Base-by-base conservation (phyloP, 2,888 invertebrate genomes). In the Cryptocheilus praepositus region DNA sequence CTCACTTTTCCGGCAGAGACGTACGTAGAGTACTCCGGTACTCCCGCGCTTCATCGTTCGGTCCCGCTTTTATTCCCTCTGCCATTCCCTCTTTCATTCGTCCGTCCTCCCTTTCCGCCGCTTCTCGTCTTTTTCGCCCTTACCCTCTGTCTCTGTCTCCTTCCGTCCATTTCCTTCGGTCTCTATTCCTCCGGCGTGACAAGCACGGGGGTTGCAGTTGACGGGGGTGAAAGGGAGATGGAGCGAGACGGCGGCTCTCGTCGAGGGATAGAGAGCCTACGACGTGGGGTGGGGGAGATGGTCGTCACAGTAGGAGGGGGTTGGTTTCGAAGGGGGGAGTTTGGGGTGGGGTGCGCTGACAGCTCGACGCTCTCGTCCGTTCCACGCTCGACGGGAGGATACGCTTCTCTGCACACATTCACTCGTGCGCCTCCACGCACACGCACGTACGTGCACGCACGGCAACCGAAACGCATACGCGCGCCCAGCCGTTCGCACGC, bases 391-490 rank as follows among this genome's bases (percentile, higher is more conserved):
- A 84, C 84, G 85, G 86, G 88, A 87, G 88, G 88, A 87, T 87
- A 88, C 88, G 88, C 83, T 83, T 86, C 85, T 84, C 82, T 85
- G 88, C 86, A 86, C 88, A 86, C 88, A 86, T 85, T 83, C 86
- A 81, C 76, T 70, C 64, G 60, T 46, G 36, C 36, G 36, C 11
- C 36, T 36, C 36, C 36, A 36, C 36, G 36, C 36, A 36, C 36
- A 36, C 36, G 8, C 36, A 7, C 8, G 4, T 8, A 11, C 36
- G 36, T 11, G 36, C 11, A 36, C 36, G 36, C 36, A 11, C 36
- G 11, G 4, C 7, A 1, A 36, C 36, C 36, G 3, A 36, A 4
- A 36, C 36, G 11, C 36, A 11, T 1, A 2, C 36, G 36, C 11
- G 59, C 59, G 16, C 52, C 3, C 60, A 15, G 43, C 25, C 58